These are phyloP conservation scores for Amblyjoppa proteus DNA, from an alignment of 2,888 invertebrate genomes.

Conservation along the genomic window DNA sequence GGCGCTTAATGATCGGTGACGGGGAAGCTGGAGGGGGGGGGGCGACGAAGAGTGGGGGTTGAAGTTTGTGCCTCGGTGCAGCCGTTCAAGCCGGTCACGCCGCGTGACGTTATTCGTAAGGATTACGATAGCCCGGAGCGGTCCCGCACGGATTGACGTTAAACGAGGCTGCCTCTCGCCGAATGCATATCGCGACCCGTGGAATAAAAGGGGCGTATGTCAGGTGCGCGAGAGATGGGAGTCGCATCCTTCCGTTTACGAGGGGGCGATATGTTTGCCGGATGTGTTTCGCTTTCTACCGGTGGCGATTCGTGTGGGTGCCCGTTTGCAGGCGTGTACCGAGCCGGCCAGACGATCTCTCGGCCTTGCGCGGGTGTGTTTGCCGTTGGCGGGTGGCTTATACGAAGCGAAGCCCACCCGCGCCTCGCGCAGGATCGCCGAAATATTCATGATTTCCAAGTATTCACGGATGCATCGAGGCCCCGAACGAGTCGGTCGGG, in stretches of 20 bases:
- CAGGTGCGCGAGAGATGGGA: background rate
- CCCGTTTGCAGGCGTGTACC: no score
- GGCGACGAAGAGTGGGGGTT: no score
- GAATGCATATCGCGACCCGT: no score
- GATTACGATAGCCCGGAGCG: constrained; percentile 49
- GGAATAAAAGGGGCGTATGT: background rate
- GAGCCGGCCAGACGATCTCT: no score
- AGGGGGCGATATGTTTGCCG: no score
- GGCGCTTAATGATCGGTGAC: constrained; percentile 1
- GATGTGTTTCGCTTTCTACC: no score
- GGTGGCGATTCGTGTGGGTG: no score
- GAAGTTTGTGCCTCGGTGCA: background rate
- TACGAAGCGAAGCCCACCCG: background rate
- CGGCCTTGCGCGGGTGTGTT: no score
- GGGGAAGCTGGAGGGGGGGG: background rate
- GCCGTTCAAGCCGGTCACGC: background rate
- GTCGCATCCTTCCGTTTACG: no score
- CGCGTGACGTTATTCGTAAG: constrained; percentile 41
- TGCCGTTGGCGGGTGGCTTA: no score
- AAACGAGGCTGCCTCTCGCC: background rate
- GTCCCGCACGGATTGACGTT: constrained; percentile 44
- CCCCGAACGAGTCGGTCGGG: background rate
- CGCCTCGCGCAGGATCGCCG: background rate
- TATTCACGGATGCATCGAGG: background rate
- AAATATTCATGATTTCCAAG: constrained; percentile 21